Conservation (phyloP, 2,797 vertebrate species). For the Microctenopoma lineatum region DNA sequence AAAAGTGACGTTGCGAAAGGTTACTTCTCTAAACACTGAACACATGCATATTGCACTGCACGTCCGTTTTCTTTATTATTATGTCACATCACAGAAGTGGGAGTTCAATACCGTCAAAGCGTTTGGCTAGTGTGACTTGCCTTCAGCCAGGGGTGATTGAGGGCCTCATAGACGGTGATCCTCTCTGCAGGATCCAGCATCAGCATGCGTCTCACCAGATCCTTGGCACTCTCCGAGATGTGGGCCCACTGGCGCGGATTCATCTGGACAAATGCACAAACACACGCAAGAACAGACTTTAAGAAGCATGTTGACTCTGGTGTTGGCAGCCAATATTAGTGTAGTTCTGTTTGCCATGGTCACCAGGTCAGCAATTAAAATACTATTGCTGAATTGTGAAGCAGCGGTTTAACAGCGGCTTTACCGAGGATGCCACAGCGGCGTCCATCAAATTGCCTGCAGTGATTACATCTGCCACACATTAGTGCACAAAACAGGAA, state of each 20-base stretch:
- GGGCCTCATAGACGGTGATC: conserved; percentile 98
- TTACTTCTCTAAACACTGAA: not conserved
- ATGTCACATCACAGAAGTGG: not conserved
- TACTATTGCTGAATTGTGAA: conserved; percentile 2
- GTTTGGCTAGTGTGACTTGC: conserved; percentile 50
- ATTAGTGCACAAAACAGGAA: conserved; percentile 13
- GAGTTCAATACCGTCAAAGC: not conserved
- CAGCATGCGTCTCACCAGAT: conserved; percentile 97
- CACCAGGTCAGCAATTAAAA: not conserved
- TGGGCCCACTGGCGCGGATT: conserved; percentile 98
- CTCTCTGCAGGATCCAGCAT: conserved; percentile 99
- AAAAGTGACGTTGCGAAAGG: not conserved
- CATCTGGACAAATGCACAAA: conserved; percentile 83
- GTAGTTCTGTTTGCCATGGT: not conserved
- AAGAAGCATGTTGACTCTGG: conserved; percentile 4
- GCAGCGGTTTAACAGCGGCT: conserved; percentile 8
- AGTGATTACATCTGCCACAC: conserved; percentile 18
- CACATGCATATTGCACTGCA: not conserved
- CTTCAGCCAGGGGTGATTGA: conserved; percentile 99
- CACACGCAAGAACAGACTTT: not conserved
- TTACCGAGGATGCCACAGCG: not conserved
- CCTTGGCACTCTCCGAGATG: conserved; percentile 99
- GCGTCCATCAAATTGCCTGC: conserved; percentile 20
- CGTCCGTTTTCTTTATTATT: not conserved
- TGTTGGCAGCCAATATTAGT: not conserved